These are phyloP conservation scores for Alloscopus bannaensis DNA, from an alignment of 2,888 invertebrate genomes.

Conservation along the genomic window DNA sequence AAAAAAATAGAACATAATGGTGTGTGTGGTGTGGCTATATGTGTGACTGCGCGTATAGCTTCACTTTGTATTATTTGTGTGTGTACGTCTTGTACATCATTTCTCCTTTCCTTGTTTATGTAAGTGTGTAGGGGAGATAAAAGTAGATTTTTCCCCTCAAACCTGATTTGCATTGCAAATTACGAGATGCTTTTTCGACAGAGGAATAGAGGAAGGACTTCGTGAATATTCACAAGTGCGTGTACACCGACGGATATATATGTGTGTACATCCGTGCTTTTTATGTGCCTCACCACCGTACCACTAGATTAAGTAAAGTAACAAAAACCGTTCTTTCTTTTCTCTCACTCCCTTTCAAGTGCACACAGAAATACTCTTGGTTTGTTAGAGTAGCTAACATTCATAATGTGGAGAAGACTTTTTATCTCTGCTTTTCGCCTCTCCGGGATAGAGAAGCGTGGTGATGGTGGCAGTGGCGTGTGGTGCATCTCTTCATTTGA, in stretches of 20 bases:
- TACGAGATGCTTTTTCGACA: constrained; percentile 65
- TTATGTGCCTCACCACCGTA: constrained; percentile 19
- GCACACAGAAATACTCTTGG: neutral
- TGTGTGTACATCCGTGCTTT: constrained; percentile 25
- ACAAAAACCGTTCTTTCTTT: constrained; percentile 44
- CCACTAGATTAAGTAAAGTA: constrained; percentile 52
- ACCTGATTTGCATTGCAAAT: constrained; percentile 71
- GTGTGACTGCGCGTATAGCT: constrained; percentile 1
- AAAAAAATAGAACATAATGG: constrained; percentile 49
- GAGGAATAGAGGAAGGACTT: constrained; percentile 60
- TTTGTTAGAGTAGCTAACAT: no score
- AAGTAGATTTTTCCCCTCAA: constrained; percentile 71
- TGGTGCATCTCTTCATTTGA: no score
- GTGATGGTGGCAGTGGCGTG: no score
- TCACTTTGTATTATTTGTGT: constrained; percentile 47
- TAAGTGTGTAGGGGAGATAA: constrained; percentile 73
- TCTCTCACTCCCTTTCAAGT: constrained; percentile 18
- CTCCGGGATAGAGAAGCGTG: no score
- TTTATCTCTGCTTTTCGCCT: no score
- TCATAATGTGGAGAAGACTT: no score
- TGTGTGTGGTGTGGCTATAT: constrained; percentile 17
- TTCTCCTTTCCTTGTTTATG: constrained; percentile 69
- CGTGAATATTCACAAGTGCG: constrained; percentile 69
- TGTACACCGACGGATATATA: constrained; percentile 24
- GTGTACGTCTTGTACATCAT: constrained; percentile 51